These are phyloP conservation scores for Cephalotes varians DNA, from an alignment of 2,888 invertebrate genomes.

Conservation along the genomic window DNA sequence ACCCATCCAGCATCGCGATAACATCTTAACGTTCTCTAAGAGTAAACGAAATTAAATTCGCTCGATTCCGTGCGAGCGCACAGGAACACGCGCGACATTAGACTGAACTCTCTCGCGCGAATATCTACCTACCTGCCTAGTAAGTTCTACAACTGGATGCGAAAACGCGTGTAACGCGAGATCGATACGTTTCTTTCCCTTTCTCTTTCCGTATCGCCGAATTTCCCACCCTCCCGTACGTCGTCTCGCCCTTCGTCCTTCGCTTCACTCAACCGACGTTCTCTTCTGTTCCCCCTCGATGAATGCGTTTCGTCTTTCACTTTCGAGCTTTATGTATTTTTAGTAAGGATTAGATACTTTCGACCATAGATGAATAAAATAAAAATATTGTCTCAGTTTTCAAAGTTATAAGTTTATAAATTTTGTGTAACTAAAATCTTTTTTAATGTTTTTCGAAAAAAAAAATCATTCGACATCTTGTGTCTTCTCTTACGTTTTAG, in stretches of 20 bases:
- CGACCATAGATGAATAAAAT: conserved; percentile 25
- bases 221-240: conserved; percentile 38
- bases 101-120: conserved; percentile 17
- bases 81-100: conserved; percentile 53
- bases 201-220: conserved; percentile 61
- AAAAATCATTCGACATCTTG: not conserved
- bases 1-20: conserved; percentile 82
- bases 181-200: conserved; percentile 75
- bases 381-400: conserved; percentile 54
- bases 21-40: conserved; percentile 82
- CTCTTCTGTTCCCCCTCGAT: conserved; percentile 42
- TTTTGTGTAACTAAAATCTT: not conserved
- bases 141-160: conserved; percentile 62
- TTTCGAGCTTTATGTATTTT: conserved; percentile 65
- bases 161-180: conserved; percentile 68
- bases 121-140: conserved; percentile 16
- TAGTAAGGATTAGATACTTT: conserved; percentile 57
- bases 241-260: conserved; percentile 40
- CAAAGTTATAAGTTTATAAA: not conserved
- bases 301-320: conserved; percentile 69
- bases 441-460: not conserved
- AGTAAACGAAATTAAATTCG: conserved; percentile 83
- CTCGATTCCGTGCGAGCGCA: conserved; percentile 51
- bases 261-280: conserved; percentile 54
- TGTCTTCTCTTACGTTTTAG: not conserved